Conservation (phyloP, 2,797 vertebrate genomes). For the Echeneis naucrates region DNA sequence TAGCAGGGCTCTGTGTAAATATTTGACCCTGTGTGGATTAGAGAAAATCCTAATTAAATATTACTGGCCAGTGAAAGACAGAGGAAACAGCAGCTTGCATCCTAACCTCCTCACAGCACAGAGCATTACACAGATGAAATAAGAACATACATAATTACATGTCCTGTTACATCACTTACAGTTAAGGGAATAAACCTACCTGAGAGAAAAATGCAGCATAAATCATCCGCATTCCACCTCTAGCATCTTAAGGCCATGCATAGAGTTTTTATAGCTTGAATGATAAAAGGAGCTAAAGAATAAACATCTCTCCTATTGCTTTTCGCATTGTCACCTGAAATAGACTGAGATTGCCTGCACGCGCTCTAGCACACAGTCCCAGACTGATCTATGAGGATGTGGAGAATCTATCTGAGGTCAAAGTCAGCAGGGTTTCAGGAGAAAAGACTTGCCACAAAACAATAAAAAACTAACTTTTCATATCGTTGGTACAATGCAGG, state of each 20-base stretch:
- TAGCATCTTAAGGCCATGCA: conserved; percentile 3
- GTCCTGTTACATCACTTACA: background rate
- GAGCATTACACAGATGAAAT: background rate
- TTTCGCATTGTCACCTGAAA: conserved; percentile 20
- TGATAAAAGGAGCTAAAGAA: conserved; percentile 24
- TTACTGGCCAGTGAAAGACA: background rate
- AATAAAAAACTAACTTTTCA: background rate
- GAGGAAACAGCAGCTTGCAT: background rate
- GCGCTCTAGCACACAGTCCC: conserved; percentile 3
- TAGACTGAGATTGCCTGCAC: background rate
- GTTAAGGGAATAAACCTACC: background rate
- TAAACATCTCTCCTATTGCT: conserved; percentile 8
- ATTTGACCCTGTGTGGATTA: too few relatives aligned
- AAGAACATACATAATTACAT: background rate
- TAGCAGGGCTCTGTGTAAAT: too few relatives aligned
- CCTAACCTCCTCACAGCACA: background rate
- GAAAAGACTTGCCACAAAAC: background rate
- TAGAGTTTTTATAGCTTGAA: conserved; percentile 1
- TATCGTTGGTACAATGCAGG: background rate
- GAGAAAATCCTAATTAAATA: too few relatives aligned
- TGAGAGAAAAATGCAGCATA: background rate
- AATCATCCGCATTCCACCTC: background rate
- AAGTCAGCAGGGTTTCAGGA: conserved; percentile 15
- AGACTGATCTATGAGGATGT: conserved; percentile 16
- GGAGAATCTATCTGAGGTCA: background rate